Evolutionary conservation across 2,113 vertebrate genomes (phyloP).

Genomic region (Rhabdornis inornatus): DNA sequence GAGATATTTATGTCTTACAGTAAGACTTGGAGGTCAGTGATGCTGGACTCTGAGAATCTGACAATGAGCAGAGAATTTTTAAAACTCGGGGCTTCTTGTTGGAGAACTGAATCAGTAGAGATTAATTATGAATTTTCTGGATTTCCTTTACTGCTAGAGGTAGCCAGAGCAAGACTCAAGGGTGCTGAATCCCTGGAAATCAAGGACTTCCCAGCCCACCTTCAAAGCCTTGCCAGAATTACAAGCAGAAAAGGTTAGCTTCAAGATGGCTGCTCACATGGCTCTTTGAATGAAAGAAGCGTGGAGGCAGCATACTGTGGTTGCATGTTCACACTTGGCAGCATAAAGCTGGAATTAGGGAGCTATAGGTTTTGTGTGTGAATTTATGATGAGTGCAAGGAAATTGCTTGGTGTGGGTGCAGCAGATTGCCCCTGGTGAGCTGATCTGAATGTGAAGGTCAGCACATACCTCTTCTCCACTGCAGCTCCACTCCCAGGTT

Average conservation of each 20-base stretch:
- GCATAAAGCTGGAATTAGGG: background rate
- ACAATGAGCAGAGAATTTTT: background rate
- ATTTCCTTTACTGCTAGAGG: background rate
- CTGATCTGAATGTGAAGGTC: background rate
- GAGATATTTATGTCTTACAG: background rate
- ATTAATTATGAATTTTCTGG: background rate
- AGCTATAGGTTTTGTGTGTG: rapidly evolving
- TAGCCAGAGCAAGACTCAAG: background rate
- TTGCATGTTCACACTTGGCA: background rate
- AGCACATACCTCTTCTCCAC: rapidly evolving
- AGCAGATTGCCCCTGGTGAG: rapidly evolving
- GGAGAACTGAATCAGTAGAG: background rate
- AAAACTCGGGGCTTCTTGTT: background rate
- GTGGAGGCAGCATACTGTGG: rapidly evolving
- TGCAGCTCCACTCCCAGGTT: background rate
- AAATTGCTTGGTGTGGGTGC: background rate
- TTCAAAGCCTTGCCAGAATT: background rate
- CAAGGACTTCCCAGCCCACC: background rate
- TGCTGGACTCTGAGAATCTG: background rate
- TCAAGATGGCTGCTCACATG: background rate
- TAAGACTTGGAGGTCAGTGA: background rate
- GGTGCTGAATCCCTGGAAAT: background rate
- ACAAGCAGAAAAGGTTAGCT: background rate
- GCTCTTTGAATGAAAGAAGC: background rate
- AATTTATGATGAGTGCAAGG: background rate